Conservation (phyloP, 2,888 invertebrate species). For the Trypoxylon attenuatum region DNA sequence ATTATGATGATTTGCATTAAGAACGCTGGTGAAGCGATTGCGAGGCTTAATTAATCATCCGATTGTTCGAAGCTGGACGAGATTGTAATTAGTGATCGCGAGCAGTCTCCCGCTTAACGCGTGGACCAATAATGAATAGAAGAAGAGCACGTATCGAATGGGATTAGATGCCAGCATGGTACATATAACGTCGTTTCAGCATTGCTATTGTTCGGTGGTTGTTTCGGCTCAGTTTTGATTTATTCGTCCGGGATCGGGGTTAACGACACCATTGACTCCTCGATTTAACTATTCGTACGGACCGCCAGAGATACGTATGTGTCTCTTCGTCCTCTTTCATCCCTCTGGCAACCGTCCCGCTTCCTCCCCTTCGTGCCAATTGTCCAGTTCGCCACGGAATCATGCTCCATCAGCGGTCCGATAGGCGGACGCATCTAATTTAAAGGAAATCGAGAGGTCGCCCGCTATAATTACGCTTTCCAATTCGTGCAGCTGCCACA, state of each 20-base stretch:
- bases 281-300: constrained; percentile 9
- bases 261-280: constrained; percentile 34
- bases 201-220: constrained; percentile 11
- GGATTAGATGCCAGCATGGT: not conserved
- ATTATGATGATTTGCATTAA: no score
- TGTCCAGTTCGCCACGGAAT: no score
- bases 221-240: constrained; percentile 18
- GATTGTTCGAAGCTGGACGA: no score
- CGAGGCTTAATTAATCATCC: no score
- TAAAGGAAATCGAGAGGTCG: not conserved
- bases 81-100: constrained; percentile 1
- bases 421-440: not conserved
- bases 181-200: not conserved
- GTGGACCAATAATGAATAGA: constrained; percentile 6
- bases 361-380: not conserved
- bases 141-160: not conserved
- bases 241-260: constrained; percentile 26
- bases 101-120: constrained; percentile 7
- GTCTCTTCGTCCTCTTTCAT: constrained; percentile 16
- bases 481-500: no score
- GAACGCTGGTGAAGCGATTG: no score
- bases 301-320: no score
- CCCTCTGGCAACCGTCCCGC: not conserved
- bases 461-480: not conserved
- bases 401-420: not conserved